Evolutionary conservation across 2,888 invertebrate genomes (phyloP).

Genomic region (Lydus trimaculatus): DNA sequence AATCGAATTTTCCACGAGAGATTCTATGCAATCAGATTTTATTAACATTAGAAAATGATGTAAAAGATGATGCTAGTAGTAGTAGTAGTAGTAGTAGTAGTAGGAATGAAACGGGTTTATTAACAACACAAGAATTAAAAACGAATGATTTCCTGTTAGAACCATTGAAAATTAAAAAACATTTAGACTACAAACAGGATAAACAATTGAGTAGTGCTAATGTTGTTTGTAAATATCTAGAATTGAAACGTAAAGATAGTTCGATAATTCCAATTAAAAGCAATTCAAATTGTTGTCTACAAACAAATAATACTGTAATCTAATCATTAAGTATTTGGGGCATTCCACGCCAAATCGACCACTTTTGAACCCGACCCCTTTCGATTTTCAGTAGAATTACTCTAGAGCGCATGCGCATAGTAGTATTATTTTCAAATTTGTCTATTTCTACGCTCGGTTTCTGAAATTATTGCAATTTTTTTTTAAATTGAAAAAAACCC

Average conservation of each 20-base stretch:
- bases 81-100: slow-evolving; percentile 15
- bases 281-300: slow-evolving; percentile 49
- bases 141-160: slow-evolving; percentile 67
- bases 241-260: slow-evolving; percentile 74
- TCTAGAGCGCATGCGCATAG: too few relatives aligned
- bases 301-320: slow-evolving; percentile 51
- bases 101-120: slow-evolving; percentile 44
- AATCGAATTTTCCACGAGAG: slow-evolving; percentile 71
- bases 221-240: slow-evolving; percentile 71
- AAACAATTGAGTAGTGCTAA: slow-evolving; percentile 78
- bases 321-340: too few relatives aligned
- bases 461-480: too few relatives aligned
- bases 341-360: too few relatives aligned
- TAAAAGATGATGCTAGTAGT: too few relatives aligned
- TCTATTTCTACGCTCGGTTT: too few relatives aligned
- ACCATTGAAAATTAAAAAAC: slow-evolving; percentile 71
- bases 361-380: too few relatives aligned
- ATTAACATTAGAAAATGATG: slow-evolving; percentile 62
- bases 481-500: too few relatives aligned
- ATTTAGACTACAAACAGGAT: slow-evolving; percentile 83
- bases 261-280: slow-evolving; percentile 43
- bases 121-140: slow-evolving; percentile 66
- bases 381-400: too few relatives aligned
- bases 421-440: too few relatives aligned
- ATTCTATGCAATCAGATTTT: slow-evolving; percentile 70